Base-by-base conservation (phyloP, 1,140 invertebrate genomes). In the Heliconius himera region DNA sequence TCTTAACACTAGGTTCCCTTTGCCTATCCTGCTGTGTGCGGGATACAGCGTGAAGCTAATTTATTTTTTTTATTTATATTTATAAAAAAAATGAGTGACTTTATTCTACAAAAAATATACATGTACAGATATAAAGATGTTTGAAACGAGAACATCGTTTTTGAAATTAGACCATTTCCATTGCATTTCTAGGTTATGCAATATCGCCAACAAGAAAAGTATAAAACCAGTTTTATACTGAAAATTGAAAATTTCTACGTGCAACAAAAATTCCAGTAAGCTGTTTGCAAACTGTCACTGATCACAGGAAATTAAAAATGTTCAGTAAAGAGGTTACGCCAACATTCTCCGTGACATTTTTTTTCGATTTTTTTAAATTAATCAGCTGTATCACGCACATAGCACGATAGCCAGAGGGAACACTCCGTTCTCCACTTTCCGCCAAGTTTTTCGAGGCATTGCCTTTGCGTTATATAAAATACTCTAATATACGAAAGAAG, bases 241-340 rank as follows among this genome's bases (percentile, higher is more conserved):
- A 29, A 66, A 16, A 29, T 66, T 22, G 60, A 66, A 36, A 66
- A 66, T 29, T n/a, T 66, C 26, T 5, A 66, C 16, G 26, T 66
- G 60, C 60, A 66, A 66, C 26, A 13, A 16, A 66, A 36, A 36
- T 36, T 66, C 60, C 60, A 66, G 60, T 66, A 26, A 66, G 26
- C 60, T 66, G 11, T 29, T 29, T 16, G 60, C 26, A 29, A 29
- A 29, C 60, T 66, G 60, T 29, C 60, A 66, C 26, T 26, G 22
- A 29, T 66, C 60, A 66, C 26, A 29, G 60, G 26, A 66, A 29
- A 66, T 66, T 66, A 66, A 66, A 66, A 66, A 66, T 66, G 60
- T 66, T 29, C 13, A 26, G 60, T 26, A 66, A 13, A 66, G 29
- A 66, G 26, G 11, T 22, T 66, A 26, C 60, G 60, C 60, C 29